phyloP scores from a whole-genome alignment of 2,888 invertebrate species.

The Xanthorhoe spadicearia region DNA sequence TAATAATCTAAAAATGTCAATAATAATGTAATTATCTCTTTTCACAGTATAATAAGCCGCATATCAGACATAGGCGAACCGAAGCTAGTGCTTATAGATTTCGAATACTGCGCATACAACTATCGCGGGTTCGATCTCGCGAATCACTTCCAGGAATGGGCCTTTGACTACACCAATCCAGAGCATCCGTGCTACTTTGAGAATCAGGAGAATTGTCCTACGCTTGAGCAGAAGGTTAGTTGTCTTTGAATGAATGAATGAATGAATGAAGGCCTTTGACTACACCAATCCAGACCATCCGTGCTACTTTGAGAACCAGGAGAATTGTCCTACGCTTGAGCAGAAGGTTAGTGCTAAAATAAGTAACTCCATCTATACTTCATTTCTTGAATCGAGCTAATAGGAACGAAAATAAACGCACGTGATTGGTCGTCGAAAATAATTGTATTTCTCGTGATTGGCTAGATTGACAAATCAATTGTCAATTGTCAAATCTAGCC shows the following conservation, averaged over 20 bases:
- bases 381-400: no score
- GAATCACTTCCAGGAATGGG: slow-evolving; percentile 97
- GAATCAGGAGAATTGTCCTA: slow-evolving; percentile 88
- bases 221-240: slow-evolving; percentile 90
- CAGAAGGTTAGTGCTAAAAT: slow-evolving; percentile 89
- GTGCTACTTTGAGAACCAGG: slow-evolving; percentile 88
- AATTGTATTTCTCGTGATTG: no score
- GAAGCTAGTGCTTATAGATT: slow-evolving; percentile 93
- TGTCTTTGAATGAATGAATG: no score
- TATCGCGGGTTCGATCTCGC: slow-evolving; percentile 95
- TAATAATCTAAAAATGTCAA: no score
- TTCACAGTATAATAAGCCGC: slow-evolving; percentile 52
- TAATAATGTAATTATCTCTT: no score
- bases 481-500: no score
- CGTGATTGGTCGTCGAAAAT: no score
- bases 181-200: slow-evolving; percentile 91
- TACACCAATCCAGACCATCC: slow-evolving; percentile 91
- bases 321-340: slow-evolving; percentile 89
- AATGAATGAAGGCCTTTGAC: no score
- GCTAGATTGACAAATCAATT: no score
- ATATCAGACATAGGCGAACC: slow-evolving; percentile 81
- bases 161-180: slow-evolving; percentile 93
- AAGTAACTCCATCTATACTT: no score
- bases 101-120: slow-evolving; percentile 98
- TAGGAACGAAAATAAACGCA: no score